Evolutionary conservation across 2,888 invertebrate genomes (phyloP).

Genomic region (Meghimatium bilineatum): DNA sequence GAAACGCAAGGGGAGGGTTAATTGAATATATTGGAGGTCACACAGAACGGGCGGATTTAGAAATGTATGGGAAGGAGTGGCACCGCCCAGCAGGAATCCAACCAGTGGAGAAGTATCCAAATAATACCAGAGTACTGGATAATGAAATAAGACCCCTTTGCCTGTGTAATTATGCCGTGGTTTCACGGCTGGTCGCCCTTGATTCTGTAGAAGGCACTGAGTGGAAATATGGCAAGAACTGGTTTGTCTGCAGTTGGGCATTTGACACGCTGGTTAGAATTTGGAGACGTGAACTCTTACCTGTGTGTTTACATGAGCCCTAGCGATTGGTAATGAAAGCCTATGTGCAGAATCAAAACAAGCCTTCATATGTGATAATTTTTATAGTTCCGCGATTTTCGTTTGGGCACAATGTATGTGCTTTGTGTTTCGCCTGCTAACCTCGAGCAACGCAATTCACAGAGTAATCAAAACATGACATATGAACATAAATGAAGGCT

Average conservation of each 20-base stretch:
- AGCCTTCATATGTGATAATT: no score
- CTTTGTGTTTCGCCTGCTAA: no score
- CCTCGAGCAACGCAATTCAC: no score
- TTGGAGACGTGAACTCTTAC: neutral
- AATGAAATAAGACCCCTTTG: slow-evolving; percentile 2
- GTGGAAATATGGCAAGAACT: slow-evolving; percentile 15
- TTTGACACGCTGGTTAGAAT: neutral
- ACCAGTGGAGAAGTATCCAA: neutral
- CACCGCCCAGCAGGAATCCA: neutral
- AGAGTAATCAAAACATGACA: no score
- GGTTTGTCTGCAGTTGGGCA: neutral
- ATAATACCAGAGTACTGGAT: neutral
- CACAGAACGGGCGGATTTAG: neutral
- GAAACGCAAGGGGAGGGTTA: neutral
- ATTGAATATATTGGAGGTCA: slow-evolving; percentile 11
- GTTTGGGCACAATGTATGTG: no score
- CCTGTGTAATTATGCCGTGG: slow-evolving; percentile 26
- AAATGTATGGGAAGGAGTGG: neutral
- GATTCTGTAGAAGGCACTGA: neutral
- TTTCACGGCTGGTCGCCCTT: slow-evolving; percentile 22
- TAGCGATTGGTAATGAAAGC: no score
- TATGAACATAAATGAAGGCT: no score
- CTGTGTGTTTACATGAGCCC: neutral
- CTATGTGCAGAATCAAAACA: no score
- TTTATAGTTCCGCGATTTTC: no score